Base-by-base conservation (phyloP, 1,140 invertebrate species). In the Plectus sambesii region DNA sequence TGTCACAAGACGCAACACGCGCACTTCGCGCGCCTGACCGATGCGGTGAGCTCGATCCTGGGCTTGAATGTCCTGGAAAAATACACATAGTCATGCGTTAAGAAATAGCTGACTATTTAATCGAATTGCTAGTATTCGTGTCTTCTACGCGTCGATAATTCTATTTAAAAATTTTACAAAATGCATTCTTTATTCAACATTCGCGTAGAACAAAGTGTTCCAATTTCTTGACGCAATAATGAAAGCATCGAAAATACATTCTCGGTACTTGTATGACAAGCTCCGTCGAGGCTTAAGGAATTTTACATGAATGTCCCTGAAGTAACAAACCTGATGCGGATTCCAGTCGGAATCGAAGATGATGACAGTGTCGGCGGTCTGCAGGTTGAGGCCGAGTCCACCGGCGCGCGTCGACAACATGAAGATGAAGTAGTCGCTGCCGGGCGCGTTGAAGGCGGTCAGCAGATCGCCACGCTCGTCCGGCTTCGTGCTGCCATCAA, bases 291-390 rank as follows among this genome's bases (percentile, higher is more conserved):
- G n/a, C n/a, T n/a, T n/a, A n/a, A n/a, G n/a, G n/a, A n/a, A n/a
- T n/a, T n/a, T n/a, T n/a, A n/a, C n/a, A n/a, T n/a, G n/a, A n/a
- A n/a, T n/a, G n/a, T n/a, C n/a, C n/a, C n/a, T n/a, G n/a, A n/a
- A n/a, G n/a, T n/a, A n/a, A n/a, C n/a, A n/a, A 27, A 83, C 82
- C 77, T 96, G 89, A 75, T 98, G 92, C 33, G 93, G 92, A 77
- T 98, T 98, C 93, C 93, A 98, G 74, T 98, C 93, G 1, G 89
- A 96, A 73, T 99, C 93, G 70, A 96, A 98, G 51, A 98, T 96
- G 53, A 99, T 80, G 39, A 99, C 93, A 19, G 92, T 97, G 71
- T 99, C 93, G 5, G 93, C 93, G 39, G 87, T 84, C 74, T 97
- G 92, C 45, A 99, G 74, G 79, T 99, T 99, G 36, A 99, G 78